A percentile compares a stretch with the other conserved stretches of the same genome.
phyloP scores from a whole-genome alignment of 2,888 invertebrate genomes.

The Hofmannophila pseudospretella region DNA sequence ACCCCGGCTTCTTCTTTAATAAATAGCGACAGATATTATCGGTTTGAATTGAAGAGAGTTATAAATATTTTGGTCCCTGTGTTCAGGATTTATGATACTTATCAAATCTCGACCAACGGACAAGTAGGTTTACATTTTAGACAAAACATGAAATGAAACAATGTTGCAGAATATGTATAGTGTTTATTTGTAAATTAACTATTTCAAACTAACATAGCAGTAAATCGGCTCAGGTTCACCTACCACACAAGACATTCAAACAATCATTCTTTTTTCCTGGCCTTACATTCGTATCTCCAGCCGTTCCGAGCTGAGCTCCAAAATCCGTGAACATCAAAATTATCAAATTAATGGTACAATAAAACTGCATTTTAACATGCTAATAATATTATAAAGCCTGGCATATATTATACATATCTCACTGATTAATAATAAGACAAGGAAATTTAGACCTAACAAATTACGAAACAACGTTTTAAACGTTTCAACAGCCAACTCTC shows the following conservation, averaged over 20 bases:
- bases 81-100: too few relatives aligned
- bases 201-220: conserved; percentile 61
- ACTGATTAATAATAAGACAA: conserved; percentile 22
- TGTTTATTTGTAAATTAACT: conserved; percentile 55
- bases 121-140: too few relatives aligned
- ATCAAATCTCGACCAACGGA: too few relatives aligned
- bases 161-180: conserved; percentile 5
- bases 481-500: conserved; percentile 17
- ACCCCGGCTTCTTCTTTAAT: too few relatives aligned
- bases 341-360: conserved; percentile 59
- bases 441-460: conserved; percentile 11
- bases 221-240: conserved; percentile 58
- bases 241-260: conserved; percentile 30
- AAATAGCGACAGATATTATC: too few relatives aligned
- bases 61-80: too few relatives aligned
- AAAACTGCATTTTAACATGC: conserved; percentile 63
- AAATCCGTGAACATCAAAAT: conserved; percentile 64
- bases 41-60: too few relatives aligned
- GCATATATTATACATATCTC: conserved; percentile 25
- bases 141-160: conserved; percentile 1
- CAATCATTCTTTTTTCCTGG: conserved; percentile 30
- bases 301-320: conserved; percentile 50
- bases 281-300: conserved; percentile 42
- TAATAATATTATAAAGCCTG: conserved; percentile 50
- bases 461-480: conserved; percentile 32